Base-by-base conservation (phyloP, 35 echinoderm and acorn worm species). In the Apostichopus californicus region DNA sequence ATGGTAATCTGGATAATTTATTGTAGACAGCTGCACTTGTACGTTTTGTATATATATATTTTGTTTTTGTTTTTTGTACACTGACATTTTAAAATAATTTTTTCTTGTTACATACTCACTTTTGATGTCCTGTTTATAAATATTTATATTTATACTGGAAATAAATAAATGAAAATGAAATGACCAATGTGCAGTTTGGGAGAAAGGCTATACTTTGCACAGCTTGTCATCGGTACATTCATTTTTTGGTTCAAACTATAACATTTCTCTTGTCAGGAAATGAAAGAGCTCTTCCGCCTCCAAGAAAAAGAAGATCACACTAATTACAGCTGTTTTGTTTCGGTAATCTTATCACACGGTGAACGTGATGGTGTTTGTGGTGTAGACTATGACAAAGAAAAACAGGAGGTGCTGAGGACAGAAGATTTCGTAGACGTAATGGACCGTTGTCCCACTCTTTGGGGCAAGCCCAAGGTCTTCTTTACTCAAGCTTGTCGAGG, bases 401-500 rank as follows among this genome's bases (percentile, higher is more conserved):
- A 10, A 73, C 9, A 17, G 9, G 64, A 89, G 23, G 86, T 89
- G 8, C 25, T 89, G 23, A 72, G 5, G 15, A 46, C 72, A 12
- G 63, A 71, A 72, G 86, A 89, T 13, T n/a, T 89, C 1, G 64
- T 89, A 3, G 86, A n/a, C 24, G 15, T 68, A 3, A 89, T 89
- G 22, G 86, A 89, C 21, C 14, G 10, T 5, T 89, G 86, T 72
- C 23, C 54, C 13, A 72, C 61, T 68, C 86, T 89, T 23, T 8
- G 5, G 8, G 21, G 12, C 28, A 89, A 89, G 72, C 86, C 86
- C 3, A 89, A 89, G 60, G 20, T 89, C 25, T 66, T 89, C 57
- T 8, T 89, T 54, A 89, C 86, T 1, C 86, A 89, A 73, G 86
- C 86, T 52, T 89, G 86, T 46, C 22, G 86, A 72, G 86, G 86